Base-by-base conservation (phyloP, 2,888 invertebrate genomes). In the Apamea epomidion region DNA sequence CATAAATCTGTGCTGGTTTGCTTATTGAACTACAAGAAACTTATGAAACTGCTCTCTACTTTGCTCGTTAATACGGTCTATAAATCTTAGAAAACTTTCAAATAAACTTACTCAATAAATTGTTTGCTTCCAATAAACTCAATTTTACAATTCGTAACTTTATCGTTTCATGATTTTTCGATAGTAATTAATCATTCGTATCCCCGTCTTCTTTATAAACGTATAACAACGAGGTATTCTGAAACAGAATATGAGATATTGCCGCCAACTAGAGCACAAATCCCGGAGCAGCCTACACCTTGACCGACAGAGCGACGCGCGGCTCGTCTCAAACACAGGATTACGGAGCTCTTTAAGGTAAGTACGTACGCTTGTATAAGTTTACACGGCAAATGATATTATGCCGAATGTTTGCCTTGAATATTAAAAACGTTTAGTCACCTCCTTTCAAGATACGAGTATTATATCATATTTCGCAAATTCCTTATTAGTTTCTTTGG, bases 261-360 rank as follows among this genome's bases (percentile, higher is more conserved):
- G 25, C 62, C 10, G 25, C 25, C 21, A 74, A 74, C 80, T 58
- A 48, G 48, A 75, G 64, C 45, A 18, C 16, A 54, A 74, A 74
- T 64, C 54, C 51, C 8, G 64, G 21, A 29, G 29, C 78, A 12
- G 45, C 54, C 54, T 54, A 2, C 42, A 58, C 45, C 54, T 54
- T 76, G 76, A 58, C 82, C 76, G 37, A 75, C 16, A 48, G 29
- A 58, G 64, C 42, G 58, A 18, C 60, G 58, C 51, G 51, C 8
- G 29, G 25, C 75, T 37, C 16, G 18, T 29, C 25, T 21, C 54
- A 21, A 25, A 48, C 29, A 37, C 37, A 14, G 29, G 6, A 54
- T 74, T 45, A 74, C 45, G 25, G 48, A 45, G 12, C 74, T 82
- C 32, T 67, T 21, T 54, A 58, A 25, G n/a, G n/a, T n/a, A n/a